phyloP scores from a whole-genome alignment of 2,797 vertebrate genomes.

The Pelochelys cantorii region DNA sequence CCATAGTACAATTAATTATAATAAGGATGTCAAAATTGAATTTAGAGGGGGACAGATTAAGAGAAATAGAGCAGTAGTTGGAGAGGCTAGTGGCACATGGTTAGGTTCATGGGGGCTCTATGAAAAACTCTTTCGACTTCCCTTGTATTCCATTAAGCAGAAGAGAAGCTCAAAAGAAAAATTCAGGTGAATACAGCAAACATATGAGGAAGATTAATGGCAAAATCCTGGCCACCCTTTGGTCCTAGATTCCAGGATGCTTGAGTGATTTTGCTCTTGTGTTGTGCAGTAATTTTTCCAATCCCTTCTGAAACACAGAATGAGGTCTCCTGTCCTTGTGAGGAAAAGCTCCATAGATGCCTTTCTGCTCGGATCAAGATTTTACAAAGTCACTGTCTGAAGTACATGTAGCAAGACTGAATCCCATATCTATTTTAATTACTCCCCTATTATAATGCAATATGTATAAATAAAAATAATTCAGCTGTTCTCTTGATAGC shows the following conservation, averaged over 20 bases:
- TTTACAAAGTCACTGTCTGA: not conserved
- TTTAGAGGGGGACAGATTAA: not conserved
- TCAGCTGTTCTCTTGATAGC: not conserved
- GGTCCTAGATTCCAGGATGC: not conserved
- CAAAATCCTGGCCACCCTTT: not conserved
- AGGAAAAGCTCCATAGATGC: not conserved
- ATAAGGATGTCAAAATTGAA: not conserved
- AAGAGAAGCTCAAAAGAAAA: not conserved
- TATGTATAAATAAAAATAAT: not conserved
- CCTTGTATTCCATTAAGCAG: not conserved
- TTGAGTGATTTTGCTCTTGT: not conserved
- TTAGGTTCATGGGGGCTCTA: not conserved
- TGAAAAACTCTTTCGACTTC: not conserved
- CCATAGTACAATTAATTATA: not conserved
- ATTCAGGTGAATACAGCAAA: not conserved
- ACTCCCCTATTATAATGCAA: not conserved
- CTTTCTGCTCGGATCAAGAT: not conserved
- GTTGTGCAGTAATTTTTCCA: not conserved
- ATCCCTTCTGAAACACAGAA: not conserved
- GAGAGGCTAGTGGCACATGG: not conserved
- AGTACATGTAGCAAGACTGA: not conserved
- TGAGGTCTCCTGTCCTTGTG: not conserved
- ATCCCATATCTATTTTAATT: not conserved
- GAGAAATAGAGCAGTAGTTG: not conserved
- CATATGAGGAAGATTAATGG: not conserved